These are phyloP conservation scores for Sander vitreus DNA, from an alignment of 2,113 vertebrate genomes.

Conservation along the genomic window DNA sequence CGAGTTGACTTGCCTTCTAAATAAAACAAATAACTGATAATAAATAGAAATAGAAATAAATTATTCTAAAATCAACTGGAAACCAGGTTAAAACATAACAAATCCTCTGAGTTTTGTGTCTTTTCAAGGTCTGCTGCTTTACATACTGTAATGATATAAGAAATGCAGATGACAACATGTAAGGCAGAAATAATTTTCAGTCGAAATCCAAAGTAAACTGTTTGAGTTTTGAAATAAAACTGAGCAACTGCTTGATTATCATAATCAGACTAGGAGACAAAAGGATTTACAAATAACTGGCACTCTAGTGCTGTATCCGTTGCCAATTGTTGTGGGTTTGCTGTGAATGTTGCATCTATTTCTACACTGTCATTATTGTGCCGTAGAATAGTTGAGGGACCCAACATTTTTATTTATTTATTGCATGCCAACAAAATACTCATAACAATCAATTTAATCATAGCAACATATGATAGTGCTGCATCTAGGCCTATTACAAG, in stretches of 20 bases:
- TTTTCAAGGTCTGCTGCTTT: background rate
- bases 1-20: background rate
- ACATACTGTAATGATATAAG: background rate
- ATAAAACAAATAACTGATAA: constrained; percentile 9
- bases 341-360: constrained; percentile 7
- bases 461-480: background rate
- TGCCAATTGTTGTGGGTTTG: constrained; percentile 18
- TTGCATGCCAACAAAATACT: background rate
- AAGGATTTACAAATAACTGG: constrained; percentile 11
- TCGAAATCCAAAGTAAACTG: background rate
- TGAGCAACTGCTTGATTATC: background rate
- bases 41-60: background rate
- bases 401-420: background rate
- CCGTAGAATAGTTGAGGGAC: background rate
- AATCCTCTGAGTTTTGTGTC: background rate
- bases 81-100: background rate
- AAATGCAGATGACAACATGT: background rate
- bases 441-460: background rate
- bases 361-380: background rate
- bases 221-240: constrained; percentile 12
- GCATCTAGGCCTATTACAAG: background rate
- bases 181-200: background rate
- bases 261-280: constrained; percentile 3
- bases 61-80: background rate
- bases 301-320: constrained; percentile 5